Evolutionary conservation across 2,888 invertebrate genomes (phyloP).

Genomic region (Sicus ferrugineus): DNA sequence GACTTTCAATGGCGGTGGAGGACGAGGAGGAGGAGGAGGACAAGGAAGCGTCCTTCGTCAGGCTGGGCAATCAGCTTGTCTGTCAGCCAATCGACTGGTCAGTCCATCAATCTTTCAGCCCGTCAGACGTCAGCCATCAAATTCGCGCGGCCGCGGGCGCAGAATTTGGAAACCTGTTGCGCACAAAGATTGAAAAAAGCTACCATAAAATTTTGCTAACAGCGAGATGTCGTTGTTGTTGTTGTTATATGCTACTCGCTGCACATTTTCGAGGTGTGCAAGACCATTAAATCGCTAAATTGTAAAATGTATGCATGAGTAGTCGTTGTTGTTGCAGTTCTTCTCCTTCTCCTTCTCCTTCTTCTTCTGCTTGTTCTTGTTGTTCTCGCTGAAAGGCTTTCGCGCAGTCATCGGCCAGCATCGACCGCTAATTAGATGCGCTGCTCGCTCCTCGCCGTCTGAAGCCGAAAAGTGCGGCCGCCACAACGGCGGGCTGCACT

Average conservation of each 20-base stretch:
- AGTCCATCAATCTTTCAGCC: not conserved
- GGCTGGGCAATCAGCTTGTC: not conserved
- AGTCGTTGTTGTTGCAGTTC: not conserved
- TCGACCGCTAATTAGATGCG: too few species aligned
- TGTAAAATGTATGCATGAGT: slow-evolving; percentile 10
- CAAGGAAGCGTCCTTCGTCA: not conserved
- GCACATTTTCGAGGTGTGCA: not conserved
- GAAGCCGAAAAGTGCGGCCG: too few species aligned
- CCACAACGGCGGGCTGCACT: too few species aligned
- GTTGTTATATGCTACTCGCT: not conserved
- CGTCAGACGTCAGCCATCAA: not conserved
- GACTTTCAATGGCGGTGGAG: too few species aligned
- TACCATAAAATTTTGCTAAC: not conserved
- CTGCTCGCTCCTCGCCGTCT: too few species aligned
- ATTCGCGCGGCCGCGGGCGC: not conserved
- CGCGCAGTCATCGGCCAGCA: not conserved
- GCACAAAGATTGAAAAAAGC: not conserved
- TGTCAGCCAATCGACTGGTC: not conserved
- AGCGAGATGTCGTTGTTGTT: not conserved
- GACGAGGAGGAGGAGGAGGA: not conserved
- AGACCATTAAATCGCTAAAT: slow-evolving; percentile 22
- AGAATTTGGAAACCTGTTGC: not conserved
- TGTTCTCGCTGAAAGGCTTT: not conserved
- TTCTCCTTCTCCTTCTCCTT: too few species aligned
- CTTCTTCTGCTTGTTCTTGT: too few species aligned